Conservation (phyloP, 2,113 vertebrate species). For the Caranx ignobilis region DNA sequence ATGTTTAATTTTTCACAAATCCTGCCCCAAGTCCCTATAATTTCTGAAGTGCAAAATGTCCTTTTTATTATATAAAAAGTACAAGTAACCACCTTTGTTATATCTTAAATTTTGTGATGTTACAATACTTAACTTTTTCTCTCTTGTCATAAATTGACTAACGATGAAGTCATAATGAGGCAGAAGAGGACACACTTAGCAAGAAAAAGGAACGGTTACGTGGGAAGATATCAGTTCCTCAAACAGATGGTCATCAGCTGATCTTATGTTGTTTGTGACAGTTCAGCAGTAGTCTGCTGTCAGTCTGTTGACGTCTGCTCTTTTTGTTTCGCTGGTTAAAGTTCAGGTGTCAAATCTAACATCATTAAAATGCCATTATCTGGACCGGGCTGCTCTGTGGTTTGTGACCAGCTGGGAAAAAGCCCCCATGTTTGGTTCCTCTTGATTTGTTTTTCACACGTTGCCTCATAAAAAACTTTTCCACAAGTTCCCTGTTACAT, state of each 20-base stretch:
- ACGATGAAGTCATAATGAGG: neutral
- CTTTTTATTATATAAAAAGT: too few relatives aligned
- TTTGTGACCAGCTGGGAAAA: slow-evolving; percentile 6
- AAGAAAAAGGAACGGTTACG: neutral
- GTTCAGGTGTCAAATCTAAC: neutral
- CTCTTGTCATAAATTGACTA: too few relatives aligned
- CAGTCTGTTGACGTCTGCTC: neutral
- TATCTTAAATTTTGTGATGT: too few relatives aligned
- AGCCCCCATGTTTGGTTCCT: neutral
- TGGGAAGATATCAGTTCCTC: neutral
- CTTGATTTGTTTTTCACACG: neutral
- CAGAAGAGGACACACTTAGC: neutral
- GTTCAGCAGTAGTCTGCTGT: neutral
- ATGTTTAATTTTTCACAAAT: too few relatives aligned
- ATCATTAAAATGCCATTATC: neutral
- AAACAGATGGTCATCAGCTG: slow-evolving; percentile 21
- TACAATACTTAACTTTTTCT: too few relatives aligned
- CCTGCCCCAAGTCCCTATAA: too few relatives aligned
- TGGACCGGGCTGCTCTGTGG: neutral
- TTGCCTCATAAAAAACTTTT: too few relatives aligned
- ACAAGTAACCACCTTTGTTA: too few relatives aligned
- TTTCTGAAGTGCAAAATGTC: too few relatives aligned
- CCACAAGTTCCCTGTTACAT: neutral
- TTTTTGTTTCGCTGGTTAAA: neutral
- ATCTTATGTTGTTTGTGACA: neutral